Conservation (phyloP, 2,113 vertebrate genomes). For the Rousettus leschenaultii region DNA sequence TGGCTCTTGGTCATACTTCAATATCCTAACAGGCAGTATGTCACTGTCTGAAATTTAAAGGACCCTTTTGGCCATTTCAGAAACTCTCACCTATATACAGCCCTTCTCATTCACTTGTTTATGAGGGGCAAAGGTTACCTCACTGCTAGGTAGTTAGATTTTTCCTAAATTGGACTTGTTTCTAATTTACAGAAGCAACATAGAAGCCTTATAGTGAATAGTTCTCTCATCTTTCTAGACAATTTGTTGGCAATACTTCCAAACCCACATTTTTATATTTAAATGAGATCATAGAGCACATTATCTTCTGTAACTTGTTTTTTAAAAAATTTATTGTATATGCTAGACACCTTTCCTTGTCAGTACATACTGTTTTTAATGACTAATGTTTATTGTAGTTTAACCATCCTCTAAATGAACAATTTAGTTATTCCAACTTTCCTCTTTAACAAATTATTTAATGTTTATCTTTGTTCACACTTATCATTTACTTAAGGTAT, state of each 20-base stretch:
- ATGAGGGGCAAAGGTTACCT: neutral
- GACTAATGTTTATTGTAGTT: neutral
- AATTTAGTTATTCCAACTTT: neutral
- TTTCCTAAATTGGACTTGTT: neutral
- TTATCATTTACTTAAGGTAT: neutral
- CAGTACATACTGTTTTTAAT: neutral
- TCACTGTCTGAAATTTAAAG: neutral
- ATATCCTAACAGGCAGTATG: neutral
- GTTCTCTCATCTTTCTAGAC: neutral
- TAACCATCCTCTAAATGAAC: neutral
- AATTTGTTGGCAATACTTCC: neutral
- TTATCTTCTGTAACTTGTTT: neutral
- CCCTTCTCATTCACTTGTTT: neutral
- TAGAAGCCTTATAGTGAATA: neutral
- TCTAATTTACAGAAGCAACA: neutral
- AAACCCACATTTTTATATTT: neutral
- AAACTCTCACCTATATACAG: neutral
- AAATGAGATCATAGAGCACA: neutral
- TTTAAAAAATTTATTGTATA: fast-evolving
- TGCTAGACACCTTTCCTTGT: neutral
- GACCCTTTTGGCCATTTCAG: neutral
- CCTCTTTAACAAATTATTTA: neutral
- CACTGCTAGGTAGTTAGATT: neutral
- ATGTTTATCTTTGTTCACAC: neutral
- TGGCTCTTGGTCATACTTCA: neutral